Evolutionary conservation across 2,113 vertebrate species (phyloP).

Genomic region (Numida meleagris): DNA sequence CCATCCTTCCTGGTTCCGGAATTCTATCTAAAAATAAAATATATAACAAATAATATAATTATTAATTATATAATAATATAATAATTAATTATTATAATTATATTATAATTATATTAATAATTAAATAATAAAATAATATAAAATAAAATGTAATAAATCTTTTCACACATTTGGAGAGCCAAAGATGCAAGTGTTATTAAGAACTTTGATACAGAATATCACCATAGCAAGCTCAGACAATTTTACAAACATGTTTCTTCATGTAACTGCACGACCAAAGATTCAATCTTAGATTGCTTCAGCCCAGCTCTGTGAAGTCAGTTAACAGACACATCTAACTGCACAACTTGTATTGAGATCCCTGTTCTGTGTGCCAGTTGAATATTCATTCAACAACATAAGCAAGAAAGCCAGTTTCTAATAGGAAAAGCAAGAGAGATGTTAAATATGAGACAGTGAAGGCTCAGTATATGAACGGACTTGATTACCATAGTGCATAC

Average conservation of each 20-base stretch:
- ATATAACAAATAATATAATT: too few species aligned
- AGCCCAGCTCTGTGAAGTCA: not conserved
- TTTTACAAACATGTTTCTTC: not conserved
- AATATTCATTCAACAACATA: not conserved
- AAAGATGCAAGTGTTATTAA: not conserved
- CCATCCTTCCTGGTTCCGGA: constrained; percentile 21
- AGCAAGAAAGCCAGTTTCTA: not conserved
- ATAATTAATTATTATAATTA: too few species aligned
- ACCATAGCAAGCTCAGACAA: not conserved
- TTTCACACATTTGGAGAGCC: not conserved
- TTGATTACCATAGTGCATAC: not conserved
- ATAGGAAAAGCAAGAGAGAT: not conserved
- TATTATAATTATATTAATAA: too few species aligned
- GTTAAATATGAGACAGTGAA: not conserved
- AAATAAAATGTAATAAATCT: not conserved
- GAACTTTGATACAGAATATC: not conserved
- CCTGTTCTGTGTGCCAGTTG: too few species aligned
- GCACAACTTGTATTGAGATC: not conserved
- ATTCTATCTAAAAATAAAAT: constrained; percentile 63
- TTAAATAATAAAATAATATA: too few species aligned
- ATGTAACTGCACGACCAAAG: not conserved
- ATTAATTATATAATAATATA: too few species aligned
- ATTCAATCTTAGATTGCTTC: not conserved
- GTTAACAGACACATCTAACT: not conserved
- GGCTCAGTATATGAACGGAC: not conserved